Evolutionary conservation across 1,140 invertebrate genomes (phyloP).

Genomic region (Drosophila kurseongensis): DNA sequence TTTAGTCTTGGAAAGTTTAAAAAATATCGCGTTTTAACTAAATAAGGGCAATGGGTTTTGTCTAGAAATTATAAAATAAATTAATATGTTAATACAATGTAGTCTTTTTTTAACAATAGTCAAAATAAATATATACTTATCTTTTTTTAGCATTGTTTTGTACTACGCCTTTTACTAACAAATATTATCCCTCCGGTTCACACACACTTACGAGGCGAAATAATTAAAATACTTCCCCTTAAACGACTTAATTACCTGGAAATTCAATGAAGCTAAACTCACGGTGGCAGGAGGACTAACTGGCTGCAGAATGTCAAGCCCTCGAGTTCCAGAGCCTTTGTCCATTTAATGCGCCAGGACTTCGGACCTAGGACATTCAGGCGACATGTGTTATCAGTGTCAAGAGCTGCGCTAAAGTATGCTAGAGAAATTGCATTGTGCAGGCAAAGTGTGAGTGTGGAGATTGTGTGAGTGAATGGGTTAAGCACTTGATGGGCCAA

Average conservation of each 20-base stretch:
- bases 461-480: conserved; percentile 39
- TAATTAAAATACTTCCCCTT: neutral
- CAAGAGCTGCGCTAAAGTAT: conserved; percentile 76
- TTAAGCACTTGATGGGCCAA: conserved; percentile 46
- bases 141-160: too few relatives aligned
- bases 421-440: conserved; percentile 68
- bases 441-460: conserved; percentile 1
- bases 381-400: conserved; percentile 80
- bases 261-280: neutral
- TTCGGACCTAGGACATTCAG: conserved; percentile 22
- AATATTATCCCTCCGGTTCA: neutral
- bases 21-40: too few relatives aligned
- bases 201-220: too few relatives aligned
- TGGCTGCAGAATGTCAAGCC: conserved; percentile 61
- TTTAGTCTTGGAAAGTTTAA: too few relatives aligned
- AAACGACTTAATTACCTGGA: conserved; percentile 6
- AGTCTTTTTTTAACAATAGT: too few relatives aligned
- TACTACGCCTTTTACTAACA: too few relatives aligned
- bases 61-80: too few relatives aligned
- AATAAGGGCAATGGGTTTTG: too few relatives aligned
- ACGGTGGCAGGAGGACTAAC: conserved; percentile 26
- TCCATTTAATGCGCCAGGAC: conserved; percentile 71
- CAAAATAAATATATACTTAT: too few relatives aligned
- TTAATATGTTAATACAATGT: too few relatives aligned
- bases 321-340: conserved; percentile 50